These are phyloP conservation scores for Diorhabda elongata DNA, from an alignment of 1,140 invertebrate species.

Conservation along the genomic window DNA sequence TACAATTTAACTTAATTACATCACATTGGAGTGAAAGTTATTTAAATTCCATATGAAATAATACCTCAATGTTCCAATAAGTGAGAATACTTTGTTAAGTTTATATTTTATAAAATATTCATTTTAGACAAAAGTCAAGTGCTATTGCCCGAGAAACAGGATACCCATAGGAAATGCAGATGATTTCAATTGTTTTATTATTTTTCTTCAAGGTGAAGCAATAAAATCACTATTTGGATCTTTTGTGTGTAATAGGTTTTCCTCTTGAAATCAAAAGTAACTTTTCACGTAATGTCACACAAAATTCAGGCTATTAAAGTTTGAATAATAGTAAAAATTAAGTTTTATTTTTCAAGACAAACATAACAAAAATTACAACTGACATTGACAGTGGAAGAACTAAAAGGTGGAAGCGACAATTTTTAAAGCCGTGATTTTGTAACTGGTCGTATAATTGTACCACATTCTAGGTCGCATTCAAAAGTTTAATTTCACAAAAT, in stretches of 20 bases:
- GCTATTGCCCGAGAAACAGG: not conserved
- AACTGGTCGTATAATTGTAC: no score
- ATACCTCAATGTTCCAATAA: not conserved
- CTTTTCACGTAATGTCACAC: no score
- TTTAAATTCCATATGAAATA: not conserved
- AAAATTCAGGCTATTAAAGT: no score
- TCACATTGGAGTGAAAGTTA: not conserved
- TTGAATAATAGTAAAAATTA: not conserved
- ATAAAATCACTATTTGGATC: not conserved
- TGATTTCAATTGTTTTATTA: not conserved
- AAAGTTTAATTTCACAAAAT: no score
- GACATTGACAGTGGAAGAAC: not conserved
- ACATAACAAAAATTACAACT: slow-evolving; percentile 3
- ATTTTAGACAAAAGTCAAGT: not conserved
- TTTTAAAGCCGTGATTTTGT: no score
- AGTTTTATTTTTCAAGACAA: not conserved
- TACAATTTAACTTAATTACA: not conserved
- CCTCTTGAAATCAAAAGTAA: no score
- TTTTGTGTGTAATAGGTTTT: no score
- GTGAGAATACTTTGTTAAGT: not conserved
- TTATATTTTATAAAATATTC: not conserved
- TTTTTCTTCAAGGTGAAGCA: not conserved
- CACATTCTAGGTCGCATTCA: no score
- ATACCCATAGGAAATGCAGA: slow-evolving; percentile 2
- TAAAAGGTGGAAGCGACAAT: no score